phyloP scores from a whole-genome alignment of 2,797 vertebrate species.

The Urophycis tenuis region DNA sequence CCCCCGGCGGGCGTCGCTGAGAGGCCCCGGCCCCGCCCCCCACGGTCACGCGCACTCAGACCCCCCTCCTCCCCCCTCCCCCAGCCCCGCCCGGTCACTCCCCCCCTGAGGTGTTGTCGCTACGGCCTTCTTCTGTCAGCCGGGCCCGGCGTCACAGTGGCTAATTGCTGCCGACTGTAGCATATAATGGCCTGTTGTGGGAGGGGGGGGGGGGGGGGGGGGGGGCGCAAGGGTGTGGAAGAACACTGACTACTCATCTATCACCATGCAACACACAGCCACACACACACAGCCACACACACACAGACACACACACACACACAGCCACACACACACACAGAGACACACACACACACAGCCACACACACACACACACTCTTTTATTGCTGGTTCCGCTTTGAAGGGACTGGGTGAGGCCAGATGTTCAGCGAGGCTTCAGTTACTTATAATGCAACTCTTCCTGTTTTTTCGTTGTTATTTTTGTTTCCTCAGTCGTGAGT shows the following conservation, averaged over 20 bases:
- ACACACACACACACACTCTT: neutral
- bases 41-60: neutral
- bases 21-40: slow-evolving; percentile 15
- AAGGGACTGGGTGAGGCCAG: neutral
- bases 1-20: slow-evolving; percentile 89
- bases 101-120: neutral
- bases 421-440: neutral
- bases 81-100: neutral
- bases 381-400: neutral
- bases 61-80: neutral
- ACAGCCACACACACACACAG: neutral
- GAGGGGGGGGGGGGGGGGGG: neutral
- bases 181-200: neutral
- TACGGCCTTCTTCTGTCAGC: neutral
- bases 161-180: neutral
- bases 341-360: neutral
- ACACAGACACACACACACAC: too few species aligned
- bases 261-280: neutral
- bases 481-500: neutral
- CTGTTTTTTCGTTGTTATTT: neutral
- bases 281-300: neutral
- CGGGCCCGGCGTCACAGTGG: neutral
- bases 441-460: neutral
- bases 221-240: neutral
- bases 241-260: neutral